These are phyloP conservation scores for Coendou prehensilis DNA, from an alignment of 2,797 vertebrate genomes.

Conservation along the genomic window DNA sequence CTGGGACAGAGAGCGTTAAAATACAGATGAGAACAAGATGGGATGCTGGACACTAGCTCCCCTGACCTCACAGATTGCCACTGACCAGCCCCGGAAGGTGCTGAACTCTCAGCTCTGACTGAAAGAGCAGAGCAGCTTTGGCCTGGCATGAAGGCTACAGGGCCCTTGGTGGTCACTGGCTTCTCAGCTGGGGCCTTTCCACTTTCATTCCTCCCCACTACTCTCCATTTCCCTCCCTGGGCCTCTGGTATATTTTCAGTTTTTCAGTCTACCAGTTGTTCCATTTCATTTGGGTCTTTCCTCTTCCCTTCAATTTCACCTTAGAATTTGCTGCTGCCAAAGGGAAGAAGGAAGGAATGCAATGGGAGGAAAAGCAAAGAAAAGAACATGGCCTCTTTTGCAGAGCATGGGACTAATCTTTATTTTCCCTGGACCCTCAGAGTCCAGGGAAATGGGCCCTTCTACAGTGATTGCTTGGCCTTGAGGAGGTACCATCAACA, in stretches of 20 bases:
- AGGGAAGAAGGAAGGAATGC: neutral
- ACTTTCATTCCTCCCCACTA: slow-evolving; percentile 59
- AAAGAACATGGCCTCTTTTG: slow-evolving; percentile 6
- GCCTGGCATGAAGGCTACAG: neutral
- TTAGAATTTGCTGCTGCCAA: slow-evolving; percentile 35
- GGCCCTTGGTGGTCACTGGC: slow-evolving; percentile 62
- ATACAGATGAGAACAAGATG: neutral
- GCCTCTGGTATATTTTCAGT: slow-evolving; percentile 58
- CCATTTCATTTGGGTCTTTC: slow-evolving; percentile 70
- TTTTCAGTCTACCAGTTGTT: slow-evolving; percentile 57
- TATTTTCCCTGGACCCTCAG: slow-evolving; percentile 2
- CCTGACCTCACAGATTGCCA: neutral
- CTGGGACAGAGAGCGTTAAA: neutral
- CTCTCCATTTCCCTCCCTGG: slow-evolving; percentile 31
- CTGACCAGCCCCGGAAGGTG: neutral
- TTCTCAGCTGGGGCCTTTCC: slow-evolving; percentile 70
- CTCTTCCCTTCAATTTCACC: slow-evolving; percentile 59
- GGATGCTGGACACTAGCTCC: neutral
- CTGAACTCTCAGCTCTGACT: neutral
- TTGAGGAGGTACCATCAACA: slow-evolving; percentile 16
- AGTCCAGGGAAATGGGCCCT: neutral
- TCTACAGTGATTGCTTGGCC: neutral
- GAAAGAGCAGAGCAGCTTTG: slow-evolving; percentile 43
- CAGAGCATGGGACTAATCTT: neutral
- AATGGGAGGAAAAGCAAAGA: neutral